Conservation (phyloP, 2,888 invertebrate genomes). For the Philopedon plagiatum region DNA sequence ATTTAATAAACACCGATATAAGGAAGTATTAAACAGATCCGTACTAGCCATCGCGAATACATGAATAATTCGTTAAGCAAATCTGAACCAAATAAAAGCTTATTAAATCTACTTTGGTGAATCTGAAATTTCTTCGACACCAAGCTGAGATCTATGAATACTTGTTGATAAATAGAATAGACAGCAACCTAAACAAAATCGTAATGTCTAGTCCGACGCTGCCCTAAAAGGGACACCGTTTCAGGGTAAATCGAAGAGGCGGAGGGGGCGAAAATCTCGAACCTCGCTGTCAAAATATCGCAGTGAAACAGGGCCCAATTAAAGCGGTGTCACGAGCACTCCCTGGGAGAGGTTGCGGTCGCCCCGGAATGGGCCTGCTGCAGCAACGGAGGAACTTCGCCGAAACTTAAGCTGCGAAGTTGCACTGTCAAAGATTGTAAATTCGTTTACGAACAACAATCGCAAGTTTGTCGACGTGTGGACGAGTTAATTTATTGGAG, state of each 20-base stretch:
- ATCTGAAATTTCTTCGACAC: too few species aligned
- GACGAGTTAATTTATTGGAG: slow-evolving; percentile 35
- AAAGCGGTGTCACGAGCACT: slow-evolving; percentile 61
- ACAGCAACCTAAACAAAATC: too few species aligned
- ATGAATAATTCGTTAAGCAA: too few species aligned
- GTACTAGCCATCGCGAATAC: background rate
- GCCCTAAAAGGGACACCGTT: background rate
- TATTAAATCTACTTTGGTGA: too few species aligned
- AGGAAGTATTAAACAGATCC: background rate
- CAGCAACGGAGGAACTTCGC: slow-evolving; percentile 41
- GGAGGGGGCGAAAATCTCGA: slow-evolving; percentile 38
- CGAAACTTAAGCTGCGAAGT: slow-evolving; percentile 44
- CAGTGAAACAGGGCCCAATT: slow-evolving; percentile 57
- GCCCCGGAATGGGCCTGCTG: slow-evolving; percentile 48
- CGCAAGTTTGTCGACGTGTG: slow-evolving; percentile 14
- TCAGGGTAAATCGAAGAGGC: background rate
- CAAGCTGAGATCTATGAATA: too few species aligned
- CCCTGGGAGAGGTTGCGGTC: slow-evolving; percentile 60
- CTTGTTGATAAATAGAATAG: too few species aligned
- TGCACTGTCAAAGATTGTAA: slow-evolving; percentile 44
- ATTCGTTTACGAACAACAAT: slow-evolving; percentile 42
- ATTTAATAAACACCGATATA: slow-evolving; percentile 27
- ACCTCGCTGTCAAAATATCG: slow-evolving; percentile 57
- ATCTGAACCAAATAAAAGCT: too few species aligned
- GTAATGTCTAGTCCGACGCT: background rate